Evolutionary conservation across 2,888 invertebrate genomes (phyloP), one percentile per base, ranked within the genome.

Genomic region (Cylindroiulus punctatus): DNA sequence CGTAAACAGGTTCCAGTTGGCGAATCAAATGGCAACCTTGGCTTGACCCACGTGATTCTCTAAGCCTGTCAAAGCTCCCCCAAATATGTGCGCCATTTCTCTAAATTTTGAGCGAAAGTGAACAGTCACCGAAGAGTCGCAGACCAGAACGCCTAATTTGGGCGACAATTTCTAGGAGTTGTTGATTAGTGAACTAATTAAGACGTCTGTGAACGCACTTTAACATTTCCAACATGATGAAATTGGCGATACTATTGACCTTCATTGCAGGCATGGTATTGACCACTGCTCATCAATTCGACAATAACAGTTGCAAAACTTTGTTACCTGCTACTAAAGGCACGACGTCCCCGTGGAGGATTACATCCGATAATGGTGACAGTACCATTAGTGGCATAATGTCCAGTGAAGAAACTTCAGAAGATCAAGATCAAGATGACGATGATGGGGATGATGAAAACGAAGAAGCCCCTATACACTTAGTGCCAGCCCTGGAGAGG

Each of bases 21-120:
- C 65, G 65, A 65, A 65, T 65, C 26, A 65, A 22, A 65, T 65
- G 26, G 26, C 65, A 65, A 65, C 65, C 65, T 65, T 65, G 65
- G 65, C 7, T 10, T 26, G 65, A 65, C 65, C 65, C 65, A 65
- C 65, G 65, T 65, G 65, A 65, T 22, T 65, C 12, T 65, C 26
- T 10, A 26, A 65, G n/a, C 65, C 65, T 65, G 65, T 26, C 26
- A 65, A 57, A 26, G 26, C 26, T 7, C 65, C n/a, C 3, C 65
- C 26, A 65, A 65, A 65, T 26, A 65, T 65, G 65, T 65, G 65
- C 26, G 65, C 65, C 22, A 10, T 26, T 65, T 65, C 7, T 65
- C n/a, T n/a, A 26, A 26, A 26, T 44, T 44, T 44, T 44, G 10
- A 26, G 26, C 26, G 12, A 10, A 65, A 65, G 36, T 36, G 0